These are phyloP conservation scores for Nannobrachium achirus DNA, from an alignment of 2,113 vertebrate genomes.

Conservation along the genomic window DNA sequence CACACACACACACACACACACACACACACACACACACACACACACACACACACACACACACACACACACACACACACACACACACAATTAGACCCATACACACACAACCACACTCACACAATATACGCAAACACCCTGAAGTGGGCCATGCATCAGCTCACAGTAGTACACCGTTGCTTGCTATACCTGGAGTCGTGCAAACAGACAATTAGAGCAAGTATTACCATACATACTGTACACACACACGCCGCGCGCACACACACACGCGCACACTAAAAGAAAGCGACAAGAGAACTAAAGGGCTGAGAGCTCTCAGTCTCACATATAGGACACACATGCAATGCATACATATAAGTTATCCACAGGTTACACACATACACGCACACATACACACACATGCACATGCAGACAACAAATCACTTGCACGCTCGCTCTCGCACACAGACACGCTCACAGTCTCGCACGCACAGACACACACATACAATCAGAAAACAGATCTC, in stretches of 20 bases:
- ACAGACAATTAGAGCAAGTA: slow-evolving; percentile 75
- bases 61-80: slow-evolving; percentile 12
- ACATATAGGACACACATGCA: slow-evolving; percentile 79
- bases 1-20: slow-evolving; percentile 27
- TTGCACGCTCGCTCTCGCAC: slow-evolving; percentile 6
- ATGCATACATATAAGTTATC: slow-evolving; percentile 68
- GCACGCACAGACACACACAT: slow-evolving; percentile 39
- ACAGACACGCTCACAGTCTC: slow-evolving; percentile 8
- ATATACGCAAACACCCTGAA: slow-evolving; percentile 19
- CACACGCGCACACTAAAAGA: slow-evolving; percentile 29
- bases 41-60: slow-evolving; percentile 11
- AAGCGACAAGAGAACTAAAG: slow-evolving; percentile 31
- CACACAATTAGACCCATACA: slow-evolving; percentile 4
- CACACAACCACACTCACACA: slow-evolving; percentile 20
- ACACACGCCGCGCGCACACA: slow-evolving; percentile 22
- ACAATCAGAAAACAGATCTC: slow-evolving; percentile 74
- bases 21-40: slow-evolving; percentile 29
- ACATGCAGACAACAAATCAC: slow-evolving; percentile 3
- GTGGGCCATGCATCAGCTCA: slow-evolving; percentile 85
- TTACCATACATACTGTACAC: slow-evolving; percentile 10
- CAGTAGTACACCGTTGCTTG: slow-evolving; percentile 70
- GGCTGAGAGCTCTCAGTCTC: slow-evolving; percentile 33
- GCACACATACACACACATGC: slow-evolving; percentile 26
- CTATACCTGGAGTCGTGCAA: slow-evolving; percentile 78
- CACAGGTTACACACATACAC: slow-evolving; percentile 43